Evolutionary conservation across 2,797 vertebrate species (phyloP).

Genomic region (Platalea minor): DNA sequence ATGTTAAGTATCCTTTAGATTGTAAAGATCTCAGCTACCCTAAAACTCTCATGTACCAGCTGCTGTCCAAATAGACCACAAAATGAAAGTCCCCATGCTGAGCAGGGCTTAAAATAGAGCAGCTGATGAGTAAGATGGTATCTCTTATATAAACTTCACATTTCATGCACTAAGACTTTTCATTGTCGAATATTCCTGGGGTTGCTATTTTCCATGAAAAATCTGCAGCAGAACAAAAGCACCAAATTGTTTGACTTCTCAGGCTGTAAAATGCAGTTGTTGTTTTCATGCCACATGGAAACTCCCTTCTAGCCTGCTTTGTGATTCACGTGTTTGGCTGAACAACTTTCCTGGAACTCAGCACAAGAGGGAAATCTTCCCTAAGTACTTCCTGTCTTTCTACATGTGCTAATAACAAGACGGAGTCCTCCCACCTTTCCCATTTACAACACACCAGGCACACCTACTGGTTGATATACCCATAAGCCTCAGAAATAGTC

Average conservation of each 20-base stretch:
- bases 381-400: slow-evolving; percentile 74
- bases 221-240: not conserved
- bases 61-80: slow-evolving; percentile 54
- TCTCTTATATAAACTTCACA: slow-evolving; percentile 39
- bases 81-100: slow-evolving; percentile 19
- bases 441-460: slow-evolving; percentile 38
- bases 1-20: slow-evolving; percentile 1
- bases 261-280: not conserved
- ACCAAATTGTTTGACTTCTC: not conserved
- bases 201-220: slow-evolving; percentile 1
- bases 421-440: slow-evolving; percentile 59
- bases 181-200: not conserved
- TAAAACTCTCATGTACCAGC: slow-evolving; percentile 27
- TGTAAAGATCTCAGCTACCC: slow-evolving; percentile 2
- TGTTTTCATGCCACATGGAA: slow-evolving; percentile 57
- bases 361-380: slow-evolving; percentile 73
- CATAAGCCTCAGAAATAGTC: not conserved
- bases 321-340: slow-evolving; percentile 73
- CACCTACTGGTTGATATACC: slow-evolving; percentile 25
- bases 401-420: slow-evolving; percentile 17
- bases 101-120: slow-evolving; percentile 51
- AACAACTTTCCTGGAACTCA: slow-evolving; percentile 73
- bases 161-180: slow-evolving; percentile 2
- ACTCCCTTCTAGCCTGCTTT: slow-evolving; percentile 69
- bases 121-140: slow-evolving; percentile 40